Evolutionary conservation across 2,888 invertebrate species (phyloP), one percentile per base, ranked within the genome.

Genomic region (Mesoligia furuncula): DNA sequence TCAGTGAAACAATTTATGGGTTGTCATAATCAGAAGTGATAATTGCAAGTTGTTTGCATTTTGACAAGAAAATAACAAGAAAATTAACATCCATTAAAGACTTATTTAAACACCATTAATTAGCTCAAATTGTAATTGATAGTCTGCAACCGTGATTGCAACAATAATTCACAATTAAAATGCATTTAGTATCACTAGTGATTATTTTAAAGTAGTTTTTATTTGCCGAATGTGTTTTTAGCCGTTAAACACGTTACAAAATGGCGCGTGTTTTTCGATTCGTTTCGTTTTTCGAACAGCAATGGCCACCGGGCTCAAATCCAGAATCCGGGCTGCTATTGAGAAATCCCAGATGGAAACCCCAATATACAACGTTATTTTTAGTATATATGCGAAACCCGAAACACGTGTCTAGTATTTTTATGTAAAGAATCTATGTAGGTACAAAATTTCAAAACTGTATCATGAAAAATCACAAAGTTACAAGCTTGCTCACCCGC

Each of bases 31-130:
- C 27, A 82, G 27, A 75, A 57, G 48, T 64, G 7, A 20, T 79
- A 79, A 84, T 68, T 84, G 5, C 69, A 67, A 27, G 62, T 67
- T 17, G 68, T 64, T 36, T 27, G 7, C 57, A 59, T 84, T 68
- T 57, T 72, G 80, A 84, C 80, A 59, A 2, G 62, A 79, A 68
- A 79, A 80, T 84, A 80, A 80, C 79, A 80, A 84, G 80, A 24
- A 51, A 80, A 80, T 80, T 80, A 57, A 68, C 48, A 69, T 48
- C 51, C 51, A 80, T 80, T 79, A 80, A 24, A 62, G 11, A 27
- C 62, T 36, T 15, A 31, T 64, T 68, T 59, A 68, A 84, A 64
- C 42, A 69, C 57, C 4, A 8, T 42, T 31, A 13, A 84, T 69
- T 64, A 69, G 0, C 51, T 61, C 31, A 71, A 83, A 84, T 80